Base-by-base conservation (phyloP, 2,888 invertebrate species). In the Tanypteryx hageni region DNA sequence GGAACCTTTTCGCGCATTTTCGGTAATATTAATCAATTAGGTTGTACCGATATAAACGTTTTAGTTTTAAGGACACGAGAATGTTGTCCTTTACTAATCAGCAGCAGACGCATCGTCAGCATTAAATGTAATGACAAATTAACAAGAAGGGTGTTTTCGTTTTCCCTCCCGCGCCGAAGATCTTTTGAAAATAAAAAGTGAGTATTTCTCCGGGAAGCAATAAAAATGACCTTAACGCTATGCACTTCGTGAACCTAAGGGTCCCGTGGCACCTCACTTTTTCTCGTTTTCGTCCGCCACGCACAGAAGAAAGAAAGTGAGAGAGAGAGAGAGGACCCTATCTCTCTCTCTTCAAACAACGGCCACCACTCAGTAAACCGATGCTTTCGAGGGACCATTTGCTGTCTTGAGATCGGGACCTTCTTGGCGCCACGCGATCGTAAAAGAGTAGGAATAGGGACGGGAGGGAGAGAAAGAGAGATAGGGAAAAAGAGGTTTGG, bases 151-250 rank as follows among this genome's bases (percentile, higher is more conserved):
- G 18, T 18, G 18, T 22, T 9, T 68, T 18, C 68, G 22, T 68
- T 22, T 68, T 7, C n/a, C 5, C 68, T 22, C n/a, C 18, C 68
- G n/a, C n/a, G 18, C 68, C 44, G 1, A 68, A n/a, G 9, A 16
- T 8, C 64, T 7, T 11, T 68, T 18, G 68, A 68, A 68, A 22
- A 44, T 44, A 44, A 44, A 68, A 18, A n/a, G n/a, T 68, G 68
- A 22, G 68, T 3, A 68, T 68, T 18, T 18, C 18, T 68, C 68
- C 68, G n/a, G n/a, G 68, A 68, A 27, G 76, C 76, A 76, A 76
- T 76, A 76, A 76, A 76, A 76, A 76, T 76, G 76, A 76, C 22
- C n/a, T 16, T 68, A 68, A 68, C n/a, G 68, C 76, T 22, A 76
- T 76, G 76, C 76, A 76, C 27, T 76, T 27, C 22, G 13, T 7